Percentiles rank a stretch among this genome's conserved stretches.
Conservation (phyloP, 2,797 vertebrate species). For the Eremophila alpestris region DNA sequence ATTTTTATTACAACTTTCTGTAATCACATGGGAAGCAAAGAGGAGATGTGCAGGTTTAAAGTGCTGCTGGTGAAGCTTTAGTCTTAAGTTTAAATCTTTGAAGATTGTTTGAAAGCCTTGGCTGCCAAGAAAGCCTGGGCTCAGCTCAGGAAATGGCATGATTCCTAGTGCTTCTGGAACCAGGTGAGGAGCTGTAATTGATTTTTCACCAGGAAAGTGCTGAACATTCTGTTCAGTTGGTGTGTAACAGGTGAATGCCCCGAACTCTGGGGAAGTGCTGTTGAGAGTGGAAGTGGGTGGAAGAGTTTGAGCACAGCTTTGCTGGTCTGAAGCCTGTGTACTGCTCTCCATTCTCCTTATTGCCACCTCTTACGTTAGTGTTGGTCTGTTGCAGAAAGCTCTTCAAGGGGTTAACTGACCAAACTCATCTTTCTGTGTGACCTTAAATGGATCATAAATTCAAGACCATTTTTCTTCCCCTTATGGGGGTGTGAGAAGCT, state of each 20-base stretch:
- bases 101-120: background rate
- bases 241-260: background rate
- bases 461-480: background rate
- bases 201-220: background rate
- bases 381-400: background rate
- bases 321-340: background rate
- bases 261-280: background rate
- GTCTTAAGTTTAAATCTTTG: background rate
- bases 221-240: background rate
- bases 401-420: background rate
- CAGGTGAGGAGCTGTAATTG: background rate
- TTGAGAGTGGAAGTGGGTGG: background rate
- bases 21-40: background rate
- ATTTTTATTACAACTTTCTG: background rate
- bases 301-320: background rate
- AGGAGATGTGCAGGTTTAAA: background rate
- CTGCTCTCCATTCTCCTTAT: background rate
- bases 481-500: background rate
- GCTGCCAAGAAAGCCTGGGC: background rate
- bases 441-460: background rate
- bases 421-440: background rate
- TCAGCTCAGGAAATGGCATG: background rate
- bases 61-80: background rate
- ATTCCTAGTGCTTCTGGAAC: background rate
- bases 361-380: background rate